These are phyloP conservation scores for Stenolophus ochropezus DNA, from an alignment of 2,888 invertebrate species.

Conservation along the genomic window DNA sequence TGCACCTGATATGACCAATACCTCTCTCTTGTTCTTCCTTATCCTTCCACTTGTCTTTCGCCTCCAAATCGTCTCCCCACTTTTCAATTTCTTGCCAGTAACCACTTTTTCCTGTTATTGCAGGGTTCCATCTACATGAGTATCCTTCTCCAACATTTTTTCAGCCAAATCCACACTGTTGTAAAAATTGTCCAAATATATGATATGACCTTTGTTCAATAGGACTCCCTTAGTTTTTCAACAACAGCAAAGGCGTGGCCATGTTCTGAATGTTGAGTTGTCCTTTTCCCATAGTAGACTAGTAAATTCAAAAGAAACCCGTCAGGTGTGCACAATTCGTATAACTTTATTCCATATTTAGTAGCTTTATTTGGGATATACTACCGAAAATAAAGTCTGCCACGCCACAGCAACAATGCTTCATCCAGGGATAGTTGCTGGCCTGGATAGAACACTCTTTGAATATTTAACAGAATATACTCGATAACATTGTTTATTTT, in stretches of 20 bases:
- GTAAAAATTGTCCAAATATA: constrained; percentile 61
- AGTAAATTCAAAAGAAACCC: constrained; percentile 8
- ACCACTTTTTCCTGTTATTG: constrained; percentile 61
- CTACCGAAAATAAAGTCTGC: neutral
- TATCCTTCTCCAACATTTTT: neutral
- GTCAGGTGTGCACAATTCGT: constrained; percentile 10
- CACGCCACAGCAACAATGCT: constrained; percentile 54
- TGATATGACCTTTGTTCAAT: constrained; percentile 65
- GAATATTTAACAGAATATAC: constrained; percentile 54
- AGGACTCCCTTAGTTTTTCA: constrained; percentile 64
- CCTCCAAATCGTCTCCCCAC: constrained; percentile 62
- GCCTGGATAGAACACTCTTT: no score
- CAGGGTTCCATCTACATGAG: constrained; percentile 63
- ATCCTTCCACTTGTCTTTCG: constrained; percentile 63
- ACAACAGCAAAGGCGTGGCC: constrained; percentile 60
- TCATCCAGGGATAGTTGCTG: constrained; percentile 63
- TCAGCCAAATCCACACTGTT: neutral
- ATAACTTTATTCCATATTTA: constrained; percentile 31
- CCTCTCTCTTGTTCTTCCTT: constrained; percentile 65
- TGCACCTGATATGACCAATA: constrained; percentile 65
- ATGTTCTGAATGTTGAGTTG: no score
- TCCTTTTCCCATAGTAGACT: constrained; percentile 13
- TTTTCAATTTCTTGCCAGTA: constrained; percentile 60
- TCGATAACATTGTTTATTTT: constrained; percentile 57
- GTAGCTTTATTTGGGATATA: constrained; percentile 20